Conservation (phyloP, 2,797 vertebrate species). For the Gymnothorax javanicus region DNA sequence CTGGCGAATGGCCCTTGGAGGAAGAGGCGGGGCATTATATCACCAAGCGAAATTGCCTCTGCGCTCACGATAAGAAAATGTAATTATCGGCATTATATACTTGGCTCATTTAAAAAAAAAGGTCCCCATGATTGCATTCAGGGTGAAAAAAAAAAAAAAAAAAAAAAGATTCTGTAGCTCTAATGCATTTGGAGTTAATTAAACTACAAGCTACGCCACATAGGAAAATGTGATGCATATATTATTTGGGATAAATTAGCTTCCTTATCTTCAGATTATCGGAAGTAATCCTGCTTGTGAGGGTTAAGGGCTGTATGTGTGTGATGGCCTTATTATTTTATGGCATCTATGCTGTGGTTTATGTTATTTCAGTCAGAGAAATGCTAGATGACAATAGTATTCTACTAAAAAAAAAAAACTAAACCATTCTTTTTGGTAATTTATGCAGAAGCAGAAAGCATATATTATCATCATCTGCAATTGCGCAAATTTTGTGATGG, state of each 20-base stretch:
- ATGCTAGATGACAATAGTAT: not conserved
- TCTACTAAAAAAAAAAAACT: not conserved
- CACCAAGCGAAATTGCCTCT: not conserved
- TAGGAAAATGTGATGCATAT: not conserved
- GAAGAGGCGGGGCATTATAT: not conserved
- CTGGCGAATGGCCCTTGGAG: not conserved
- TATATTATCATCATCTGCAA: no score
- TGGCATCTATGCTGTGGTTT: not conserved
- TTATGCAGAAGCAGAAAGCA: no score
- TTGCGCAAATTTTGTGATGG: not conserved
- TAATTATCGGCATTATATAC: not conserved
- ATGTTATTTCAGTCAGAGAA: not conserved
- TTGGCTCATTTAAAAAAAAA: slow-evolving; percentile 11
- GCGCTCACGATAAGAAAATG: not conserved
- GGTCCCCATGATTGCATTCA: not conserved
- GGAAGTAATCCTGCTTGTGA: not conserved
- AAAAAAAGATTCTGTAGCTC: slow-evolving; percentile 17
- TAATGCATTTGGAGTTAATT: slow-evolving; percentile 6
- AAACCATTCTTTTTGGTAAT: no score
- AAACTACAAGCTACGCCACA: not conserved
- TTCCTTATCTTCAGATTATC: slow-evolving; percentile 17
- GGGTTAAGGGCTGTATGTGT: not conserved
- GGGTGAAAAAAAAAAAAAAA: no score
- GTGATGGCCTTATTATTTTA: not conserved
- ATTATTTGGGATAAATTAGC: slow-evolving; percentile 1